phyloP scores from a whole-genome alignment of 2,888 invertebrate species.

The Drosophila barbarae region DNA sequence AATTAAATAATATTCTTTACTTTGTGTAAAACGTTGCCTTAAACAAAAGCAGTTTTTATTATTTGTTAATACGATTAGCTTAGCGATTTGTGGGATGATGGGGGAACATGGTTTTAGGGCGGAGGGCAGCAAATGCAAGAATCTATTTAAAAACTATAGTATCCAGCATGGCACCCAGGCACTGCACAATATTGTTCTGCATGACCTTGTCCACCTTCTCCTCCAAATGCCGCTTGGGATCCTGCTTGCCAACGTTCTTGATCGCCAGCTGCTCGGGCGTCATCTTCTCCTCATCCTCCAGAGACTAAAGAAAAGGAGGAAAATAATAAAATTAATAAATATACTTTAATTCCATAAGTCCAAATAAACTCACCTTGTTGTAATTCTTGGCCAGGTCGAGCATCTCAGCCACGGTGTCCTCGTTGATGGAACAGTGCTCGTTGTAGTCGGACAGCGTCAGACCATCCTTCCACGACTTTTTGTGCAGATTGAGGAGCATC shows the following conservation, averaged over 20 bases:
- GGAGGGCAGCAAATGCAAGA: conserved; percentile 41
- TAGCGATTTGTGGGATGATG: conserved; percentile 37
- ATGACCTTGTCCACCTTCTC: conserved; percentile 98
- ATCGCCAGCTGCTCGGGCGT: conserved; percentile 99
- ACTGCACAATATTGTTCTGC: conserved; percentile 98
- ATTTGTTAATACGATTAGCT: conserved; percentile 40
- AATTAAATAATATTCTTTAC: neutral
- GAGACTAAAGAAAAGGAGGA: conserved; percentile 81
- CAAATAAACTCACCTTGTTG: conserved; percentile 83
- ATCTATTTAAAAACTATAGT: conserved; percentile 91
- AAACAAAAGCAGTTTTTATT: conserved; percentile 55
- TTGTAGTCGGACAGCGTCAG: conserved; percentile 93
- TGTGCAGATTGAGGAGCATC: conserved; percentile 98
- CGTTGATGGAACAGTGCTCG: conserved; percentile 95
- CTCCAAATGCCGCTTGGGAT: conserved; percentile 99
- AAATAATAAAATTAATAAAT: neutral
- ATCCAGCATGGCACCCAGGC: conserved; percentile 97
- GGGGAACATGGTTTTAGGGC: conserved; percentile 24
- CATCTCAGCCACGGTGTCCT: conserved; percentile 97
- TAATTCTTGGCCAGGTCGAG: conserved; percentile 98
- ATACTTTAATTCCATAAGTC: neutral
- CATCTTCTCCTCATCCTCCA: conserved; percentile 99
- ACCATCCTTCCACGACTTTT: conserved; percentile 99
- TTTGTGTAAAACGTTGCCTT: conserved; percentile 51
- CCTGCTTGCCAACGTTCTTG: conserved; percentile 99